Percentiles rank a stretch among this genome's conserved stretches.
Evolutionary conservation across 2,888 invertebrate genomes (phyloP).

Genomic region (Thymelicus lineola): DNA sequence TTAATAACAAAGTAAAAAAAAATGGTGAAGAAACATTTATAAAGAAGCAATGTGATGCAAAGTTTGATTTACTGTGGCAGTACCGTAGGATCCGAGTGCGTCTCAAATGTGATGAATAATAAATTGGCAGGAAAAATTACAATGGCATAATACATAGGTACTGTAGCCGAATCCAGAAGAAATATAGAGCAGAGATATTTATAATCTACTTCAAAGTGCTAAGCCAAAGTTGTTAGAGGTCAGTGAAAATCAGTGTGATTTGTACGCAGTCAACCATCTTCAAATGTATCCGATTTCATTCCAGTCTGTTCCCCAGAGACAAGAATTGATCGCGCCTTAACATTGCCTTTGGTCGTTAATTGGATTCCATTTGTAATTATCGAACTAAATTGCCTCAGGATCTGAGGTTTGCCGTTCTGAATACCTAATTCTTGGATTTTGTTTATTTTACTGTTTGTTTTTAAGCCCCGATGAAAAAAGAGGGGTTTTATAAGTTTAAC

Average conservation of each 20-base stretch:
- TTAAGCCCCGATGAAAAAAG: no score
- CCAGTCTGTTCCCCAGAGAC: background rate
- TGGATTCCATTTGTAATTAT: slow-evolving; percentile 14
- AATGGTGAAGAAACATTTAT: background rate
- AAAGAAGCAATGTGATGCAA: background rate
- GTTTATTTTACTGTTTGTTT: background rate
- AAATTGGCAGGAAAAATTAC: no score
- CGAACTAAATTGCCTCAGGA: slow-evolving; percentile 7
- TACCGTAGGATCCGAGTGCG: background rate
- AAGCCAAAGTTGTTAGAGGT: background rate
- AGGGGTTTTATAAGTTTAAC: no score
- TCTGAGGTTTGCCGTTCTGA: background rate
- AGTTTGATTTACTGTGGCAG: background rate
- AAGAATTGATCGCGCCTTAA: slow-evolving; percentile 3
- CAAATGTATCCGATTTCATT: slow-evolving; percentile 4
- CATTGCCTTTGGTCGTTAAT: background rate
- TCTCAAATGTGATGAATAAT: background rate
- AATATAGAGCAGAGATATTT: background rate
- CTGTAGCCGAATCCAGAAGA: background rate
- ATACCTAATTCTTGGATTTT: background rate
- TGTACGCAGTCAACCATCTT: background rate
- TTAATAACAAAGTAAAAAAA: background rate
- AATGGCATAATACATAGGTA: no score
- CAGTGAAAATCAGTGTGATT: slow-evolving; percentile 11
- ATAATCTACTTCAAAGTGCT: background rate